phyloP scores from a whole-genome alignment of 2,888 invertebrate genomes.

The Limenitis arthemis region DNA sequence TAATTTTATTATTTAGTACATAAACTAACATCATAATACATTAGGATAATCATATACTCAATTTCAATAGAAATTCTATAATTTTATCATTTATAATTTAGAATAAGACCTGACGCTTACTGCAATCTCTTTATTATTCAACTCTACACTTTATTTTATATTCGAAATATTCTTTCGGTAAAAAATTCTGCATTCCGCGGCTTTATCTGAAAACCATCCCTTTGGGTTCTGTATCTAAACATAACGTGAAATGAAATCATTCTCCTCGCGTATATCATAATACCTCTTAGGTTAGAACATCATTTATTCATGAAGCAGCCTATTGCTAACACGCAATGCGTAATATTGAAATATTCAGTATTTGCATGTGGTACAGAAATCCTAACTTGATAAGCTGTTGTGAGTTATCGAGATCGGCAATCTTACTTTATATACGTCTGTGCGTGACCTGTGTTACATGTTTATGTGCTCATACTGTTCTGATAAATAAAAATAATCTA shows the following conservation, averaged over 20 bases:
- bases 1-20: too few species aligned
- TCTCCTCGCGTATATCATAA: constrained; percentile 9
- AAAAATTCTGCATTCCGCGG: constrained; percentile 1
- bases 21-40: too few species aligned
- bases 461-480: constrained; percentile 8
- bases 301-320: constrained; percentile 19
- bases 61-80: too few species aligned
- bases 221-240: constrained; percentile 5
- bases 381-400: constrained; percentile 18
- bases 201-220: constrained; percentile 1
- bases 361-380: constrained; percentile 22
- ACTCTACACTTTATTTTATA: not conserved
- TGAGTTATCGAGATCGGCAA: constrained; percentile 25
- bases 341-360: constrained; percentile 22
- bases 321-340: constrained; percentile 17
- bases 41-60: too few species aligned
- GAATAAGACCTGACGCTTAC: not conserved
- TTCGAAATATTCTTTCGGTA: not conserved
- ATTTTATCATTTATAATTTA: too few species aligned
- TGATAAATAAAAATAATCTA: constrained; percentile 6
- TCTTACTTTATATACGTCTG: constrained; percentile 18
- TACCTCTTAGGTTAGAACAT: constrained; percentile 15
- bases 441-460: constrained; percentile 23
- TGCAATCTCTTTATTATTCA: not conserved
- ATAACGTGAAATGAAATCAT: constrained; percentile 15